Evolutionary conservation across 2,113 vertebrate genomes (phyloP), one percentile per base, ranked within the genome.

Genomic region (Halcyon malimbica): DNA sequence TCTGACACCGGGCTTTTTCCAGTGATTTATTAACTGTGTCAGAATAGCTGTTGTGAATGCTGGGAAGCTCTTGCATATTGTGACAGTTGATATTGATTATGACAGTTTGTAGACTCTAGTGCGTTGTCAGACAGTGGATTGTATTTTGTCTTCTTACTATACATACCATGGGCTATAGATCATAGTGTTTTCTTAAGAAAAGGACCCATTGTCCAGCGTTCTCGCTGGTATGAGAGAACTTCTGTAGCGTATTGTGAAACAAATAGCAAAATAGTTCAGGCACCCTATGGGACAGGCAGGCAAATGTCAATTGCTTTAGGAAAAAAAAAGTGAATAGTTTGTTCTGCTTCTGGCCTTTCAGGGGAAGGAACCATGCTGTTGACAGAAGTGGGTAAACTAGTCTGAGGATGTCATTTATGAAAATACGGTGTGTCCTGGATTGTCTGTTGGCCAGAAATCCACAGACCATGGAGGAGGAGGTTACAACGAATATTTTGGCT

Each of bases 61-160:
- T 96, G 96, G 94, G 96, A 96, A 96, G 95, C 95, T 91, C 95
- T 96, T 90, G 90, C 35, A 2, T 96, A 93, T 86, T 93, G 94
- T 97, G 96, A 96, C 96, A 97, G 97, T 97, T 95, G 90, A 96
- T 97, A 97, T 97, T 97, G 97, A 97, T 97, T 96, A 97, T 97
- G 96, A 97, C 96, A 97, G 96, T 96, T 95, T 87, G 89, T 97
- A 90, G 94, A 91, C 93, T 97, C 92, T 57, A 68, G 81, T 91
- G 91, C 35, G 57, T 96, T 95, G 94, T 95, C 91, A 90, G 81
- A 94, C 83, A 95, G 80, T 90, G 85, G 85, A 93, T 95, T 7
- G 91, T 89, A 97, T 90, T 97, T 97, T 96, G 87, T 95, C 89
- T 82, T 94, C 74, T 97, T 93, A 37, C 83, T 96, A 95, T 92